Evolutionary conservation across 2,113 vertebrate genomes (phyloP).

Genomic region (Sula dactylatra): DNA sequence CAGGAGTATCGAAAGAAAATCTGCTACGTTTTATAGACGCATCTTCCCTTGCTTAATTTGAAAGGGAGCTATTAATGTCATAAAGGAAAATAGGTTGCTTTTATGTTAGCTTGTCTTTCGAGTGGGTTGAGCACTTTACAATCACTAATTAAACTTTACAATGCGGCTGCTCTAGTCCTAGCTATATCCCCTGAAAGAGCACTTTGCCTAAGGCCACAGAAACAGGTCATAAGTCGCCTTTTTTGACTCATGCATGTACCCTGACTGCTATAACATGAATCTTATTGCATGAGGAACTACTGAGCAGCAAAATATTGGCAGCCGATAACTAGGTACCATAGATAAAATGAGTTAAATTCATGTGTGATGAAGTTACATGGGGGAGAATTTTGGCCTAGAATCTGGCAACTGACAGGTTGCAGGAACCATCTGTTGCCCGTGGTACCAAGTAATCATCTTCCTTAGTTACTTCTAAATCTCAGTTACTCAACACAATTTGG

Average conservation of each 20-base stretch:
- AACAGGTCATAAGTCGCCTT: not conserved
- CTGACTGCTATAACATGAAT: not conserved
- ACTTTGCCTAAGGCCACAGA: not conserved
- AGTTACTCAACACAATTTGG: not conserved
- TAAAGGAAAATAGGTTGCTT: not conserved
- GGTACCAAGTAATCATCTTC: constrained; percentile 35
- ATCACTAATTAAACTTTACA: constrained; percentile 17
- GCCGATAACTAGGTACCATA: not conserved
- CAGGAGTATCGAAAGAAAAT: not conserved
- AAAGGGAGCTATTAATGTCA: not conserved
- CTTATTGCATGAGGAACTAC: not conserved
- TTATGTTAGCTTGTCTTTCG: not conserved
- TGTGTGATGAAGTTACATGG: not conserved
- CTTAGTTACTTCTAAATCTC: constrained; percentile 36
- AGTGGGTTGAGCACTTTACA: not conserved
- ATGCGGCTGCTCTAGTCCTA: not conserved
- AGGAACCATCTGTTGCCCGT: constrained; percentile 33
- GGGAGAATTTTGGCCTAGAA: constrained; percentile 29
- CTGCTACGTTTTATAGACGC: not conserved
- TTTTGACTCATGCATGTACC: not conserved
- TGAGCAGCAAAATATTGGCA: not conserved
- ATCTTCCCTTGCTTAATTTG: not conserved
- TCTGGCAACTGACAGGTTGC: constrained; percentile 39
- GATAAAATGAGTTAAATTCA: constrained; percentile 37
- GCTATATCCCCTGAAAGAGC: not conserved